Base-by-base conservation (phyloP, 2,113 vertebrate genomes). In the Petrocephalus zakoni region DNA sequence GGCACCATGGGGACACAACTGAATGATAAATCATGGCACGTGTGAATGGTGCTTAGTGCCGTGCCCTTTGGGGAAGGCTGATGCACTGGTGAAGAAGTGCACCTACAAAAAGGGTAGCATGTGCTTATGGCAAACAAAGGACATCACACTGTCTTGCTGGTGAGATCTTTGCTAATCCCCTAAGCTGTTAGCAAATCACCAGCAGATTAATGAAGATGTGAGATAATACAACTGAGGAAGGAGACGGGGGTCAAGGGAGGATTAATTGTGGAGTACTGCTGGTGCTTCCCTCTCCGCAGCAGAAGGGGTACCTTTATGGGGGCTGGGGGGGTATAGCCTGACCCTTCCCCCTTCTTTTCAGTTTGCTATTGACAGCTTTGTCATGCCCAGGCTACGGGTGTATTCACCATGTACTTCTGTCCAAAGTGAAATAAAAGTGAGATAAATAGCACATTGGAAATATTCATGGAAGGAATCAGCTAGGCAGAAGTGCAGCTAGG, bases 191-290 rank as follows among this genome's bases (percentile, higher is more conserved):
- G 42, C 25, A 13, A 68, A 42, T 51, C 25, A 68, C 68, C 64
- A 78, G 42, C 22, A 85, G 46, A 52, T 84, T 49, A 51, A 84
- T 21, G 81, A 85, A 25, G 21, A 88, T 88, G 89, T 68, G 34
- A 47, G 58, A 25, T 55, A 87, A 34, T 13, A 78, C 34, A 78
- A 42, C 72, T 42, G 52, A 85, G 64, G 46, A 90, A 10, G 46
- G n/a, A 47, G 90, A 86, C 47, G 34, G 87, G 86, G 90, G 68
- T 58, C 88, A 88, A 92, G 58, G 51, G 53, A 85, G 88, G 89
- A 10, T n/a, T 82, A 46, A 21, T 53, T 8, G 68, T 22, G 47
- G 56, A 51, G 17, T 25, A 25, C 87, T 78, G 47, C 17, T 2
- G n/a, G 17, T 56, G 46, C 64, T 29, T n/a, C 29, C 25, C 51